Percentiles rank a stretch among this genome's conserved stretches.
Conservation (phyloP, 2,888 invertebrate species). For the Chelonus formosanus region DNA sequence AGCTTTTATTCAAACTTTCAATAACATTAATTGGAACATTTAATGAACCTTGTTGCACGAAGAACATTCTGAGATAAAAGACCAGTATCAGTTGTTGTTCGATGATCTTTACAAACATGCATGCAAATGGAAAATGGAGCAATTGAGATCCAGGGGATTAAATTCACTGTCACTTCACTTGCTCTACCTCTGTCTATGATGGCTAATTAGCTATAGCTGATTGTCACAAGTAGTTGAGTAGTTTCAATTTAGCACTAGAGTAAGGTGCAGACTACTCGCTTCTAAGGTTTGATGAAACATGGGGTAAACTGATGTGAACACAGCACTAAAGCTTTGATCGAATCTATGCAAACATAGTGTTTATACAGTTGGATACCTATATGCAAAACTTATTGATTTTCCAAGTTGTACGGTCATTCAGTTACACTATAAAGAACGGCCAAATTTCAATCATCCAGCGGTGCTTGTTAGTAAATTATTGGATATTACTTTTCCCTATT, state of each 20-base stretch:
- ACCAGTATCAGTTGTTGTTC: no score
- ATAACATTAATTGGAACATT: background rate
- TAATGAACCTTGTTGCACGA: background rate
- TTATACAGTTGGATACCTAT: no score
- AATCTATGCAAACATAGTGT: background rate
- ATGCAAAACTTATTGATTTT: no score
- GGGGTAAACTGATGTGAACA: slow-evolving; percentile 2
- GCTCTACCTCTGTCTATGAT: slow-evolving; percentile 36
- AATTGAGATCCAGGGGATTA: slow-evolving; percentile 4
- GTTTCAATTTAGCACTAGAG: slow-evolving; percentile 46
- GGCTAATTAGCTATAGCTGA: slow-evolving; percentile 56
- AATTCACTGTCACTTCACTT: slow-evolving; percentile 18
- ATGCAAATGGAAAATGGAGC: slow-evolving; percentile 3
- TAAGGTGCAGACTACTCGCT: background rate
- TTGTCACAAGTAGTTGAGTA: slow-evolving; percentile 51
- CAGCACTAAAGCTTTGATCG: background rate
- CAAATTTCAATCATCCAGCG: no score
- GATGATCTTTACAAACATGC: no score
- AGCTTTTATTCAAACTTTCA: slow-evolving; percentile 6
- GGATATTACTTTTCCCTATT: background rate
- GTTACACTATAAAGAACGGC: no score
- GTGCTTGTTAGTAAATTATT: no score
- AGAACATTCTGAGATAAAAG: no score
- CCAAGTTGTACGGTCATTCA: no score
- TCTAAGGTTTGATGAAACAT: slow-evolving; percentile 4